Base-by-base conservation (phyloP, 2,888 invertebrate species). In the Ophion ventricosus region DNA sequence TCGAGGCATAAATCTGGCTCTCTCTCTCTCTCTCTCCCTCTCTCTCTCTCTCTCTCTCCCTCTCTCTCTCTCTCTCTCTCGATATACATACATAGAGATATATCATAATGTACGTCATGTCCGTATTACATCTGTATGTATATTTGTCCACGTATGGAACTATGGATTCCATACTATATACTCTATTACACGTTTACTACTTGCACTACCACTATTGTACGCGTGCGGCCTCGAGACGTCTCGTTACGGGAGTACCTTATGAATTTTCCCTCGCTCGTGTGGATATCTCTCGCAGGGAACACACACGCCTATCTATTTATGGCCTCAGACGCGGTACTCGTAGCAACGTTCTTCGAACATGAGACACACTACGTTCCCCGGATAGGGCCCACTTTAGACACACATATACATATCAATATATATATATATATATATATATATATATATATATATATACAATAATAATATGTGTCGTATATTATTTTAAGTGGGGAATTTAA, bases 181-280 rank as follows among this genome's bases (percentile, higher is more conserved):
- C 61, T 49, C 49, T 70, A 78, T 78, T 20, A 26, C 43, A 69
- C 43, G 77, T 64, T 64, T 64, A 77, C 40, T 69, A 61, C 49
- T 78, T 77, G 25, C 61, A 72, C 78, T 20, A 75, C 64, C 35
- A 66, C 59, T 61, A 75, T 72, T 75, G 10, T 73, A 76, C 72
- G 54, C 70, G 75, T 56, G 23, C 66, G 75, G 70, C 84, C 79
- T 84, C 81, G 75, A 79, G 78, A 78, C 77, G 70, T 78, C 84
- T 82, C 84, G 81, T 84, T 84, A 84, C 81, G 75, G 74, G 59
- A 64, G 79, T 79, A 77, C 78, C 79, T 84, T 84, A 84, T 84
- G 84, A 79, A 84, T 84, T 82, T 84, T 79, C 84, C 49, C 72
- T 66, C 59, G 56, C 69, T 74, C 74, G 81, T 79, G 78, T 66